Evolutionary conservation across 2,888 invertebrate species (phyloP).

Genomic region (Norana najaformis): DNA sequence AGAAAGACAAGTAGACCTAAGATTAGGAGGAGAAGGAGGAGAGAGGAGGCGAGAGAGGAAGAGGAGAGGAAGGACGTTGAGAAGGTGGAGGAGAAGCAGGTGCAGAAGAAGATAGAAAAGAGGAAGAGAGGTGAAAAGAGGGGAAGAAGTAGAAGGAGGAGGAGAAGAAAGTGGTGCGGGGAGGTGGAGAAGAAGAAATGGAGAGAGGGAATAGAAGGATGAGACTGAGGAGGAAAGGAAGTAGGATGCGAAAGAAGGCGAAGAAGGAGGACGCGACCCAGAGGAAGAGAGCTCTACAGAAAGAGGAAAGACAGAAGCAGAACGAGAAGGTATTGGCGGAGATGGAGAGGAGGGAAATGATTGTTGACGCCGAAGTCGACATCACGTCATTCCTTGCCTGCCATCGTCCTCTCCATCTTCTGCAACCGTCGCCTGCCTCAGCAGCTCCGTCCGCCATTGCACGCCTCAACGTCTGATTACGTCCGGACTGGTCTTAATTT

Average conservation of each 20-base stretch:
- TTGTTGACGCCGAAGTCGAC: neutral
- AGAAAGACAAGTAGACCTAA: neutral
- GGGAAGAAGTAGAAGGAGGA: neutral
- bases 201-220: no score
- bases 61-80: neutral
- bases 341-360: neutral
- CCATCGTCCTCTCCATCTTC: neutral
- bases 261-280: no score
- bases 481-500: neutral
- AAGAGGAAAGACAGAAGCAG: no score
- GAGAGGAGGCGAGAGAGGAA: neutral
- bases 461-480: neutral
- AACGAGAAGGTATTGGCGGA: neutral
- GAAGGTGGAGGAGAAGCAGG: neutral
- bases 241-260: no score
- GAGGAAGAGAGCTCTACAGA: no score
- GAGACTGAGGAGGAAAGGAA: no score
- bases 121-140: neutral
- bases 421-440: no score
- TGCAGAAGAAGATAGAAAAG: neutral
- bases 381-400: neutral
- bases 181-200: neutral
- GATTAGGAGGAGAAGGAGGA: neutral
- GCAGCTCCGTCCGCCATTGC: neutral
- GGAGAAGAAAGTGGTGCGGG: neutral